Evolutionary conservation across 2,888 invertebrate genomes (phyloP).

Genomic region (Rhagophthalmus giganteus): DNA sequence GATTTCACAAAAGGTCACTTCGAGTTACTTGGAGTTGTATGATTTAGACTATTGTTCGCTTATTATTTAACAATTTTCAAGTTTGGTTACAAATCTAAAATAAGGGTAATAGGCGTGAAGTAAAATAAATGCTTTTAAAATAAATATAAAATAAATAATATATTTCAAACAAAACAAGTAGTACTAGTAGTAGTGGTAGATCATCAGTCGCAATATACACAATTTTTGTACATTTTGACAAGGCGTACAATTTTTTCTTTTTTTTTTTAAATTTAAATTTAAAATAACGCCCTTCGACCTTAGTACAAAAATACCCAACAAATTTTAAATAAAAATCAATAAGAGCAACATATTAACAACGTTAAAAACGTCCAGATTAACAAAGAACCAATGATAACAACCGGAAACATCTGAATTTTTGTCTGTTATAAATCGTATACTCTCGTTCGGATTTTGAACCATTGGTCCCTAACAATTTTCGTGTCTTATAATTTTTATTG

Average conservation of each 20-base stretch:
- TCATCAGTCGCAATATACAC: conserved; percentile 46
- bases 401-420: conserved; percentile 2
- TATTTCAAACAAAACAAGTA: conserved; percentile 51
- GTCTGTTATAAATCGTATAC: conserved; percentile 25
- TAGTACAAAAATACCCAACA: conserved; percentile 4
- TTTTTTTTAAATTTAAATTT: too few species aligned
- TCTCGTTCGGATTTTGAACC: conserved; percentile 21
- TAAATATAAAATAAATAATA: conserved; percentile 51
- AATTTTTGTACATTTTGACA: conserved; percentile 25
- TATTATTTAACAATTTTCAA: conserved; percentile 27
- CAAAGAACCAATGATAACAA: conserved; percentile 23
- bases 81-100: conserved; percentile 44
- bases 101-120: conserved; percentile 27
- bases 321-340: conserved; percentile 6
- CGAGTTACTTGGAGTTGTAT: conserved; percentile 48
- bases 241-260: too few species aligned
- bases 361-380: conserved; percentile 4
- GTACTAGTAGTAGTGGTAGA: too few species aligned
- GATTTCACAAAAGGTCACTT: conserved; percentile 55
- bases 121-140: conserved; percentile 42
- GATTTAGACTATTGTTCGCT: conserved; percentile 32
- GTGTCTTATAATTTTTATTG: conserved; percentile 13
- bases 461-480: conserved; percentile 30
- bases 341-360: conserved; percentile 9
- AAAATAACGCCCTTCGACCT: conserved; percentile 1